Percentiles rank a stretch among this genome's conserved stretches.
Evolutionary conservation across 2,888 invertebrate species (phyloP).

Genomic region (Electrophaes corylata): DNA sequence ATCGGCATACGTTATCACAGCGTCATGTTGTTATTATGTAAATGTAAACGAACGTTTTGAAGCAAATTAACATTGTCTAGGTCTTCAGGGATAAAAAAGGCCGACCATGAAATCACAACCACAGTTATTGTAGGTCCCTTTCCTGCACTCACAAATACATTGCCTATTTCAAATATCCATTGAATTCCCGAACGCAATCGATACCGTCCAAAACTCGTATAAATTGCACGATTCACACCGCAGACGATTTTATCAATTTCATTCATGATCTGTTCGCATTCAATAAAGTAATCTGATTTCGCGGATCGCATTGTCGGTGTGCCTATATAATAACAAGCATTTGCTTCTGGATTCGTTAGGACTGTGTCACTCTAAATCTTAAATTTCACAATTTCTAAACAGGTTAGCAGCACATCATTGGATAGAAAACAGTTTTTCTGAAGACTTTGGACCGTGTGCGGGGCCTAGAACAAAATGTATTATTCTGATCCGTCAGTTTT

Average conservation of each 20-base stretch:
- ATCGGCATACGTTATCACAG: no score
- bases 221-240: conserved; percentile 60
- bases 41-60: no score
- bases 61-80: no score
- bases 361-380: conserved; percentile 7
- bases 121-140: neutral
- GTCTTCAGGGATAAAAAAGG: neutral
- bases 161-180: conserved; percentile 27
- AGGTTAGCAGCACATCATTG: no score
- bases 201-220: conserved; percentile 49
- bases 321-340: conserved; percentile 59
- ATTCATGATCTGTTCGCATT: conserved; percentile 69
- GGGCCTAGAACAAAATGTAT: no score
- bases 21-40: no score
- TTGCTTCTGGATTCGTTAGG: conserved; percentile 36
- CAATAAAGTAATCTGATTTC: conserved; percentile 77
- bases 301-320: conserved; percentile 64
- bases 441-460: no score
- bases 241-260: conserved; percentile 77
- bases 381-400: no score
- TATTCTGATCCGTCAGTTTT: no score
- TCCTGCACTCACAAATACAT: conserved; percentile 7
- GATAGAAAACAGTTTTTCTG: no score
- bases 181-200: conserved; percentile 26
- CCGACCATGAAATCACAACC: neutral